Evolutionary conservation across 2,113 vertebrate genomes (phyloP).

Genomic region (Alouatta palliata): DNA sequence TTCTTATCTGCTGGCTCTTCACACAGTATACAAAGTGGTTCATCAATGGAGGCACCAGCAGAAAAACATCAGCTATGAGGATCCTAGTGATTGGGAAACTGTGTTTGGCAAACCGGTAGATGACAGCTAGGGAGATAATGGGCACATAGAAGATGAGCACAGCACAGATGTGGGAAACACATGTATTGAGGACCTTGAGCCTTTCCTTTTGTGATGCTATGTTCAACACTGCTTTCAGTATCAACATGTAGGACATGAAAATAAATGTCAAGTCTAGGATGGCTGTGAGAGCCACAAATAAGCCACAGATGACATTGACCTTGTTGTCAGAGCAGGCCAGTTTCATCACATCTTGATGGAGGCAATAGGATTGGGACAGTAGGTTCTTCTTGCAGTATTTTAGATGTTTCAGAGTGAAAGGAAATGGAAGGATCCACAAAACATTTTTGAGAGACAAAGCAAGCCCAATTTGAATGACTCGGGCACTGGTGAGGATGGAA

Average conservation of each 20-base stretch:
- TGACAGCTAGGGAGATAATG: conserved; percentile 40
- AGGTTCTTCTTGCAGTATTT: conserved; percentile 49
- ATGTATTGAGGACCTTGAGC: conserved; percentile 58
- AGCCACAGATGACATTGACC: conserved; percentile 47
- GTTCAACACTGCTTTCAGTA: conserved; percentile 51
- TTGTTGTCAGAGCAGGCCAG: conserved; percentile 51
- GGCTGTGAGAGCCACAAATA: conserved; percentile 42
- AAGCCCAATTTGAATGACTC: neutral
- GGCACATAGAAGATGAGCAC: conserved; percentile 64
- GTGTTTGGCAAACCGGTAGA: neutral
- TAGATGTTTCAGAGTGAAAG: conserved; percentile 54
- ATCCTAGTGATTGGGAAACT: neutral
- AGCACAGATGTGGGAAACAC: conserved; percentile 56
- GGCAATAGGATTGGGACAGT: conserved; percentile 64
- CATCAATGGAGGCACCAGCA: conserved; percentile 53
- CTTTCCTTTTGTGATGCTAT: conserved; percentile 24
- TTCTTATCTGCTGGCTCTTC: conserved; percentile 60
- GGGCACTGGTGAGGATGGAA: neutral
- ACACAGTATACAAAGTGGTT: conserved; percentile 59
- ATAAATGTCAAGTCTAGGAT: conserved; percentile 56
- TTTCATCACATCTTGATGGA: conserved; percentile 68
- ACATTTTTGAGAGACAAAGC: conserved; percentile 14
- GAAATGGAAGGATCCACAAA: conserved; percentile 29
- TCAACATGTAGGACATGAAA: conserved; percentile 25
- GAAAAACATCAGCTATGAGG: conserved; percentile 42